Evolutionary conservation across 2,888 invertebrate species (phyloP).

Genomic region (Habrosyne pyritoides): DNA sequence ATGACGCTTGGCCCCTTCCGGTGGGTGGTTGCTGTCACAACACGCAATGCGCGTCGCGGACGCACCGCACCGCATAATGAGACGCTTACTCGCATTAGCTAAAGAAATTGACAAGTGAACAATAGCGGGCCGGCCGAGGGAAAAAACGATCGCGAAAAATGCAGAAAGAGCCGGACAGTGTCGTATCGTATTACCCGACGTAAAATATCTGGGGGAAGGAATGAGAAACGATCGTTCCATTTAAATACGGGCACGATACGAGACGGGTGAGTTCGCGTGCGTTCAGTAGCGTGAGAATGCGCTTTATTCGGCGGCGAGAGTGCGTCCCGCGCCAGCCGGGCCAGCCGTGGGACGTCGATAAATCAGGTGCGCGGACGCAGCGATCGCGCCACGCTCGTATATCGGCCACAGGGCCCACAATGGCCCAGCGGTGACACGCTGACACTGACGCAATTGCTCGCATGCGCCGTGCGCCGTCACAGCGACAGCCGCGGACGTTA

Average conservation of each 20-base stretch:
- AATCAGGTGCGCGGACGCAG: slow-evolving; percentile 71
- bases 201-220: slow-evolving; percentile 82
- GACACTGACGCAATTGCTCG: slow-evolving; percentile 66
- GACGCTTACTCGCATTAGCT: slow-evolving; percentile 84
- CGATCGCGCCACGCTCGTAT: slow-evolving; percentile 60
- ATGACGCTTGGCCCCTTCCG: slow-evolving; percentile 81
- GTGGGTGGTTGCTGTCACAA: slow-evolving; percentile 84
- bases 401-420: slow-evolving; percentile 60
- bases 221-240: slow-evolving; percentile 81
- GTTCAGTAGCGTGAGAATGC: slow-evolving; percentile 83
- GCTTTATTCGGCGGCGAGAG: slow-evolving; percentile 78
- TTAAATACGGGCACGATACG: slow-evolving; percentile 70
- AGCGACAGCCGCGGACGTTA: slow-evolving; percentile 65
- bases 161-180: slow-evolving; percentile 83
- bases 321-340: slow-evolving; percentile 52
- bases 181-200: slow-evolving; percentile 83
- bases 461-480: slow-evolving; percentile 48
- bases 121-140: slow-evolving; percentile 72
- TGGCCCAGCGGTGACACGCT: slow-evolving; percentile 59
- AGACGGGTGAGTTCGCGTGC: slow-evolving; percentile 79
- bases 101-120: slow-evolving; percentile 84
- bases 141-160: slow-evolving; percentile 76
- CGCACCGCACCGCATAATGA: slow-evolving; percentile 82
- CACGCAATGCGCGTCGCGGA: slow-evolving; percentile 81
- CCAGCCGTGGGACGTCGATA: slow-evolving; percentile 71